phyloP scores from a whole-genome alignment of 1,140 invertebrate species.

The Nephotettix cincticeps region DNA sequence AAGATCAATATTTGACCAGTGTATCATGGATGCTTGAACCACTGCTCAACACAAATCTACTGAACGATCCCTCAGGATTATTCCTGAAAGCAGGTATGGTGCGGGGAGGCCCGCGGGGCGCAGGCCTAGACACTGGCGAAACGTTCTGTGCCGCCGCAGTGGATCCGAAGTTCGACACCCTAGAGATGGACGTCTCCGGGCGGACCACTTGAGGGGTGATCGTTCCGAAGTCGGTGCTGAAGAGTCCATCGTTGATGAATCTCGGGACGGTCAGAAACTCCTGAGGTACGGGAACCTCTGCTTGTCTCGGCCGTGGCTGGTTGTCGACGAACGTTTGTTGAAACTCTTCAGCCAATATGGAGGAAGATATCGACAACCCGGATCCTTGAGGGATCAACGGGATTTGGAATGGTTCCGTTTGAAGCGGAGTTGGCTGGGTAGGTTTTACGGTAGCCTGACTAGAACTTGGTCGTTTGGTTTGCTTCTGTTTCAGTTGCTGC shows the following conservation, averaged over 20 bases:
- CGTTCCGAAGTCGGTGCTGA: slow-evolving; percentile 34
- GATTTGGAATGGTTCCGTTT: background rate
- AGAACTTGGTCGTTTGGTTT: no score
- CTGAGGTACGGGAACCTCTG: background rate
- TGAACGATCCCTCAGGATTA: slow-evolving; percentile 21
- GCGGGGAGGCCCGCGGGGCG: background rate
- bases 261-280: background rate
- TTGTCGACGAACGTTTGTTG: background rate
- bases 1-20: slow-evolving; percentile 23
- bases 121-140: background rate
- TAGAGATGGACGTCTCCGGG: background rate
- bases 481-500: no score
- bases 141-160: background rate
- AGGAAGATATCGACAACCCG: background rate
- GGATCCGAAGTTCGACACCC: background rate
- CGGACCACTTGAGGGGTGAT: background rate
- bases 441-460: no score
- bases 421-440: background rate
- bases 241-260: slow-evolving; percentile 39
- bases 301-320: background rate
- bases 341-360: background rate
- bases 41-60: slow-evolving; percentile 24
- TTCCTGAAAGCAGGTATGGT: background rate
- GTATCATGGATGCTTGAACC: slow-evolving; percentile 16
- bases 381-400: background rate